Base-by-base conservation (phyloP, 2,113 vertebrate species). In the Odocoileus virginianus region DNA sequence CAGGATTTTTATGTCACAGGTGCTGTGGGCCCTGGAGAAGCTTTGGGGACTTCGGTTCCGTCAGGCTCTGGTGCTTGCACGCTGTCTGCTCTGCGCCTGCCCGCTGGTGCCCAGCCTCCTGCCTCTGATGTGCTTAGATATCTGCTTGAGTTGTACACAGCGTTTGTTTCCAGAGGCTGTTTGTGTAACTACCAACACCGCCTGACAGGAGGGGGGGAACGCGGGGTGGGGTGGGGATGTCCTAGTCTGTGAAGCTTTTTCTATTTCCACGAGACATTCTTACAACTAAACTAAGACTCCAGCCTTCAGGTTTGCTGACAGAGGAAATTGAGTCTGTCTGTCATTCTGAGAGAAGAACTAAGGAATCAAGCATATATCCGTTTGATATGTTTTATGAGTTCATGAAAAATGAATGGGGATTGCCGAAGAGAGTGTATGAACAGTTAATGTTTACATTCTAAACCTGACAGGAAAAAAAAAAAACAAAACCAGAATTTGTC, bases 351-450 rank as follows among this genome's bases (percentile, higher is more conserved):
- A 96, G 87, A 74, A 82, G 11, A 14, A 60, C 88, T 86, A 87
- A 98, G 71, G 52, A 94, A 30, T 36, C 25, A 43, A 89, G 43
- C 89, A 92, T 74, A 57, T 25, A 61, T 67, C 47, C 94, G 79
- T 97, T 98, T 96, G 97, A 97, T 98, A 91, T 60, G 58, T 95
- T 93, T 7, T 76, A 54, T 78, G 55, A 36, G 45, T 78, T 97
- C 93, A 97, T 98, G 96, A 98, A 98, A 97, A 97, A 98, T 96
- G 58, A 98, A 96, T 97, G 67, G 83, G 36, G 14, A 91, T 71
- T 43, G 17, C 40, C 47, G 50, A 94, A 78, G 60, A 87, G n/a
- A 78, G 13, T n/a, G 28, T 79, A 79, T 28, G 15, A 97, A 89
- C 78, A 93, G 86, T 91, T 91, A 61, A 91, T 95, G 55, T 97